Base-by-base conservation (phyloP, 1,140 invertebrate species). In the Sycobia sp. region DNA sequence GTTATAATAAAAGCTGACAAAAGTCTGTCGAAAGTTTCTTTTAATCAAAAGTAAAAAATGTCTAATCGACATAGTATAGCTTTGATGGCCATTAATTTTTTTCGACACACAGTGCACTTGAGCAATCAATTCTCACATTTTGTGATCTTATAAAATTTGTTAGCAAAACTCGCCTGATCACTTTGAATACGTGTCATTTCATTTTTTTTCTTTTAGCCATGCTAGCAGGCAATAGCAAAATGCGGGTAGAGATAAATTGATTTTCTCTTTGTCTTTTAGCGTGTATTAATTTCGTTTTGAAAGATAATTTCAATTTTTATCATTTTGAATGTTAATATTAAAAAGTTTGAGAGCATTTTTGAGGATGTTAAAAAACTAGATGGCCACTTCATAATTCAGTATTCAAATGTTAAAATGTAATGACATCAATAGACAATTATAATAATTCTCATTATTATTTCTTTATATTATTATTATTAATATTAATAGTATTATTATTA, bases 351-450 rank as follows among this genome's bases (percentile, higher is more conserved):
- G 34, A 14, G 18, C 49, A 36, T 11, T 72, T 66, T 68, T 71
- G 67, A 69, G n/a, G 71, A 62, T 76, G 74, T 64, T 74, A 71
- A 72, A 76, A 75, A 74, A 76, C 71, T 71, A 73, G 73, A 70
- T 70, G 75, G 67, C 65, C 71, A 69, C 69, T 74, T 70, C 74
- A 74, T 68, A 72, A 73, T 75, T 70, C 67, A 47, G 74, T 71
- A 74, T 71, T 71, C 73, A 72, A 74, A 69, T 75, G 67, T 73
- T n/a, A n/a, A n/a, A n/a, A n/a, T n/a, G n/a, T n/a, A n/a, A n/a
- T n/a, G n/a, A n/a, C n/a, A n/a, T n/a, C n/a, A n/a, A n/a, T n/a
- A n/a, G n/a, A n/a, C n/a, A n/a, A n/a, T n/a, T n/a, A n/a, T n/a
- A n/a, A n/a, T n/a, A n/a, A n/a, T n/a, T n/a, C n/a, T n/a, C n/a